Base-by-base conservation (phyloP, 30 jellyfish, hydroid and myxozoan species). In the Aurelia coerulea region DNA sequence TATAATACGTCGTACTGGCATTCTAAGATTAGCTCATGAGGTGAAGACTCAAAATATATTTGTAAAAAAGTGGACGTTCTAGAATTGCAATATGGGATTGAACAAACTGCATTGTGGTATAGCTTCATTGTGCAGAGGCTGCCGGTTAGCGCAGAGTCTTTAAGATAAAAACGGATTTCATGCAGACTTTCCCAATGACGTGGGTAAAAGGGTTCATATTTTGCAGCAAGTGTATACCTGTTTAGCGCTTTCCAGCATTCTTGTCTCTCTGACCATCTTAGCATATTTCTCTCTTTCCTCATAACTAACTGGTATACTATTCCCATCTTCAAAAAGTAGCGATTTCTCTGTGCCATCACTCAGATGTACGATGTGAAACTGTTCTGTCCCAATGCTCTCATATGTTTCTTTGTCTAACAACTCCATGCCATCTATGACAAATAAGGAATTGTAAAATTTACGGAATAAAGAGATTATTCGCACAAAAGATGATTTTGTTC, bases 161-260 rank as follows among this genome's bases (percentile, higher is more conserved):
- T n/a, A 23, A 23, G 23, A 69, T 10, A 23, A 23, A 23, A 23
- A 23, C 29, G 29, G 29, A 23, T 23, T 23, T 23, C 29, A 23
- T 23, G 29, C 29, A 23, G 29, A 23, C 29, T 23, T 23, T 23
- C 29, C 29, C 29, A 23, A 23, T 23, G 29, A 23, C 29, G 29
- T 23, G 29, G 29, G 29, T 23, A 23, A 23, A 23, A 23, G 29
- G 29, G 29, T 23, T 23, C 29, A 23, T 23, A 23, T 23, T 23
- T 23, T 23, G 29, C 29, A 23, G 29, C 6, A 9, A 0, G 8
- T 10, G 42, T 87, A 13, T 6, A 93, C 98, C 97, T 93, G 98
- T 71, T 88, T 70, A 15, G 52, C 66, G 64, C 90, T 11, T 37
- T 93, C 98, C 84, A 93, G 17, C 94, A 93, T 81, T 63, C 98